These are phyloP conservation scores for Phoxinus phoxinus DNA, from an alignment of 2,113 vertebrate genomes.

Conservation along the genomic window DNA sequence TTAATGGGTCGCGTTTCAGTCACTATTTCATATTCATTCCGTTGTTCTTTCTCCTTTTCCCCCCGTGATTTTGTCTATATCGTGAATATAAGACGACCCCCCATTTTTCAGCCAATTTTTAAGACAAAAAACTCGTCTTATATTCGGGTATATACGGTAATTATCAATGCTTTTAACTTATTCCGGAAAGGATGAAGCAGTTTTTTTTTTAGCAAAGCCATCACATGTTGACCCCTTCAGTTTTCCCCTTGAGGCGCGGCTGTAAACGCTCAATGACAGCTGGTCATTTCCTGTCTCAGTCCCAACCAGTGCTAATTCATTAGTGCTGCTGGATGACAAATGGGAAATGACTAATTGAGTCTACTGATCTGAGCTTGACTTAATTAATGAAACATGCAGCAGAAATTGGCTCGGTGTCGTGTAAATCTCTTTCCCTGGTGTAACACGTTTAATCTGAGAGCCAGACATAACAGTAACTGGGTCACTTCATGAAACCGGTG, in stretches of 20 bases:
- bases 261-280: constrained; percentile 24
- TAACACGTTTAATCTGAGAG: constrained; percentile 29
- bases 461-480: constrained; percentile 13
- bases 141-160: no score
- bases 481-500: not conserved
- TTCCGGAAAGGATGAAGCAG: not conserved
- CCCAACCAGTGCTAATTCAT: constrained; percentile 27
- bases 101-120: no score
- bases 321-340: constrained; percentile 59
- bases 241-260: constrained; percentile 27
- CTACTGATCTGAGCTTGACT: constrained; percentile 4
- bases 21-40: no score
- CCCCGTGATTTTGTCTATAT: no score
- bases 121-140: no score
- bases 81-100: no score
- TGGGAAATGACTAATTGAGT: constrained; percentile 63
- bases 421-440: not conserved
- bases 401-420: constrained; percentile 18
- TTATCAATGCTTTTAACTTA: not conserved
- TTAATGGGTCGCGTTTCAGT: no score
- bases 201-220: not conserved
- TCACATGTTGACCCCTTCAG: constrained; percentile 23
- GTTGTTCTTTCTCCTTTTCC: no score
- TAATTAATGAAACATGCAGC: not conserved
- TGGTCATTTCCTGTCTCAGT: constrained; percentile 42